A percentile compares a stretch with the other conserved stretches of the same genome.
phyloP scores from a whole-genome alignment of 1,140 invertebrate species.

The Aphelenchoides fujianensis region DNA sequence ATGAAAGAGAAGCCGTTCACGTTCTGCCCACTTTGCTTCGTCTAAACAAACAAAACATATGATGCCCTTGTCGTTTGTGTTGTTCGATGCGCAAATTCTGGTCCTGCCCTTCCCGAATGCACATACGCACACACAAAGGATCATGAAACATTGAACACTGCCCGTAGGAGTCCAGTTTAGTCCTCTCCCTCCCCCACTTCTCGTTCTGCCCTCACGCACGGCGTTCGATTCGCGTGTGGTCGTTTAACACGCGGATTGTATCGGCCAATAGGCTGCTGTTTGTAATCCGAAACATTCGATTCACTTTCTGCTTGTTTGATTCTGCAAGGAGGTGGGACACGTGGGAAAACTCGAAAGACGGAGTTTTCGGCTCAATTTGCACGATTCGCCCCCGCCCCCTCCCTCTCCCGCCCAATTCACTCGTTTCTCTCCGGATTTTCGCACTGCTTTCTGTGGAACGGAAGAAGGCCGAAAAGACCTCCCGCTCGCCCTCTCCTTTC shows the following conservation, averaged over 20 bases:
- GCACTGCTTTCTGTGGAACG: not conserved
- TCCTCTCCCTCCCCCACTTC: not conserved
- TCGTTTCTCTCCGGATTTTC: not conserved
- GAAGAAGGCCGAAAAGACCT: not conserved
- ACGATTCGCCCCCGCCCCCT: too few species aligned
- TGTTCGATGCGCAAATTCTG: not conserved
- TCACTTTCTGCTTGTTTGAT: too few species aligned
- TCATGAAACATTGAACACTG: not conserved
- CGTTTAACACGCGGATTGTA: too few species aligned
- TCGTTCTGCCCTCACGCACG: not conserved
- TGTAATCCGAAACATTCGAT: too few species aligned
- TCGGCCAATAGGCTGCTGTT: too few species aligned
- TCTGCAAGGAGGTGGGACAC: too few species aligned
- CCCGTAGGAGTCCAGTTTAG: not conserved
- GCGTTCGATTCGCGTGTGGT: too few species aligned
- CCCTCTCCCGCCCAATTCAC: not conserved
- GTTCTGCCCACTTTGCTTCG: not conserved
- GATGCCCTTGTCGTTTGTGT: slow-evolving; percentile 2
- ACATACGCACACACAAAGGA: not conserved
- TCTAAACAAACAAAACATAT: not conserved
- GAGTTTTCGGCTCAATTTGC: not conserved
- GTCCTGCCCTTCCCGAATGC: too few species aligned
- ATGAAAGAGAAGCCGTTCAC: too few species aligned
- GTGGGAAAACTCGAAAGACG: not conserved
- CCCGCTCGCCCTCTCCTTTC: too few species aligned